Conservation (phyloP, 2,888 invertebrate species). For the Mesorhabditis spiculigera region DNA sequence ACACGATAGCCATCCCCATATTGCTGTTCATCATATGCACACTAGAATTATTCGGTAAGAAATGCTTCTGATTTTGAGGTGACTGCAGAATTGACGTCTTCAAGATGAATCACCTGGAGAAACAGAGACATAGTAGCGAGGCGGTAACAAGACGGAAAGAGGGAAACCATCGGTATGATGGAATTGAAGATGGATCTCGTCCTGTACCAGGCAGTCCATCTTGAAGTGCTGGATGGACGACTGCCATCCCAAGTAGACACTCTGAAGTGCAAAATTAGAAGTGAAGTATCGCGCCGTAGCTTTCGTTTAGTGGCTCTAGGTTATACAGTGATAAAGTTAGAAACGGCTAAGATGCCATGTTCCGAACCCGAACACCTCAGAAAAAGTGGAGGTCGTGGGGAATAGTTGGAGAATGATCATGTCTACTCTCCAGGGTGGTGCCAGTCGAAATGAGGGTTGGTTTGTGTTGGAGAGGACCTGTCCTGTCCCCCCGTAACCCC, state of each 20-base stretch:
- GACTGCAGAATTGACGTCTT: not conserved
- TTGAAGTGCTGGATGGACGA: slow-evolving; percentile 48
- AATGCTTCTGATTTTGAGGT: not conserved
- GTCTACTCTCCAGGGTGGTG: too few relatives aligned
- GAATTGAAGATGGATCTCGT: not conserved
- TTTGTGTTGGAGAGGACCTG: too few relatives aligned
- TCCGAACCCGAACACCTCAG: too few relatives aligned
- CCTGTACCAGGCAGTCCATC: slow-evolving; percentile 23
- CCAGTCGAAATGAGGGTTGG: too few relatives aligned
- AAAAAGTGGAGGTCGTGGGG: too few relatives aligned
- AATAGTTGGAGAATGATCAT: too few relatives aligned
- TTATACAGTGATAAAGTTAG: too few relatives aligned
- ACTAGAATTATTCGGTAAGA: slow-evolving; percentile 27
- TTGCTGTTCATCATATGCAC: slow-evolving; percentile 57
- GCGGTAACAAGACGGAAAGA: slow-evolving; percentile 55
- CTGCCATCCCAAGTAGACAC: slow-evolving; percentile 49
- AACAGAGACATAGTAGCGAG: slow-evolving; percentile 52
- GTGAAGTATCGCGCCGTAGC: too few relatives aligned
- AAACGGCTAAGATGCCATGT: too few relatives aligned
- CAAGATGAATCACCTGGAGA: slow-evolving; percentile 42
- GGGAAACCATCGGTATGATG: slow-evolving; percentile 52
- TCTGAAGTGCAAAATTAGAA: slow-evolving; percentile 27
- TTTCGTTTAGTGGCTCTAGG: too few relatives aligned
- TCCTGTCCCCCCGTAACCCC: too few relatives aligned
- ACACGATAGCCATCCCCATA: slow-evolving; percentile 56